A percentile compares a stretch with the other conserved stretches of the same genome.
Evolutionary conservation across 2,113 vertebrate species (phyloP).

Genomic region (Corythornis cristatus): DNA sequence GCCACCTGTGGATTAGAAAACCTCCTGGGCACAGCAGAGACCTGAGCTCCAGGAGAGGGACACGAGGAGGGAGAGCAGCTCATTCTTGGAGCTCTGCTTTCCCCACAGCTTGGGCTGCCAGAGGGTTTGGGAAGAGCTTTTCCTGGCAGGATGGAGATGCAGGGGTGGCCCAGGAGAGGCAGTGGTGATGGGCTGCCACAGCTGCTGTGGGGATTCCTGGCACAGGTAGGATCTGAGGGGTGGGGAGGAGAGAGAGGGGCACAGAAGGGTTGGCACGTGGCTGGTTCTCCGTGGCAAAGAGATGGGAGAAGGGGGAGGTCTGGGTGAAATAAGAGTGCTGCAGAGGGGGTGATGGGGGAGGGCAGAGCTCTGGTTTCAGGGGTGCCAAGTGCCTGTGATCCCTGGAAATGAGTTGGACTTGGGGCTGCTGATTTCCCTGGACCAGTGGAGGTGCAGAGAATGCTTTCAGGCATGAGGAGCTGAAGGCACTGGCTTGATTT

Average conservation of each 20-base stretch:
- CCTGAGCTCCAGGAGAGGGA: not conserved
- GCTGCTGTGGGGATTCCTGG: conserved; percentile 22
- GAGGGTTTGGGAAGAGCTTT: not conserved
- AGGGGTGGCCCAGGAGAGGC: not conserved
- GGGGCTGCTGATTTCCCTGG: not conserved
- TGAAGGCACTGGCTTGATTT: not conserved
- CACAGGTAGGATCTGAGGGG: conserved; percentile 3
- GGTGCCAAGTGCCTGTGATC: not conserved
- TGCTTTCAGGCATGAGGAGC: not conserved
- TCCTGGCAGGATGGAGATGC: not conserved
- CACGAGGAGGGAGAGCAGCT: not conserved
- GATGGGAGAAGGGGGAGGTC: not conserved
- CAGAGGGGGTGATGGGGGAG: not conserved
- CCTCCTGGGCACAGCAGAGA: not conserved
- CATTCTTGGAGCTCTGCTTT: not conserved
- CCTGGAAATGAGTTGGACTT: not conserved
- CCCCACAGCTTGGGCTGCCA: accelerated
- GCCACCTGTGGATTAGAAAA: not conserved
- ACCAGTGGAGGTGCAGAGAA: not conserved
- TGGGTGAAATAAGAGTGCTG: not conserved
- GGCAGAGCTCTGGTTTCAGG: not conserved
- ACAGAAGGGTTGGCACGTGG: not conserved
- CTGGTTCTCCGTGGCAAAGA: not conserved
- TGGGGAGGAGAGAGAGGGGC: not conserved
- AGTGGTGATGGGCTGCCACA: not conserved